Percentiles rank a stretch among this genome's conserved stretches.
These are phyloP conservation scores for Meda fulgida DNA, from an alignment of 2,797 vertebrate species.

Conservation along the genomic window DNA sequence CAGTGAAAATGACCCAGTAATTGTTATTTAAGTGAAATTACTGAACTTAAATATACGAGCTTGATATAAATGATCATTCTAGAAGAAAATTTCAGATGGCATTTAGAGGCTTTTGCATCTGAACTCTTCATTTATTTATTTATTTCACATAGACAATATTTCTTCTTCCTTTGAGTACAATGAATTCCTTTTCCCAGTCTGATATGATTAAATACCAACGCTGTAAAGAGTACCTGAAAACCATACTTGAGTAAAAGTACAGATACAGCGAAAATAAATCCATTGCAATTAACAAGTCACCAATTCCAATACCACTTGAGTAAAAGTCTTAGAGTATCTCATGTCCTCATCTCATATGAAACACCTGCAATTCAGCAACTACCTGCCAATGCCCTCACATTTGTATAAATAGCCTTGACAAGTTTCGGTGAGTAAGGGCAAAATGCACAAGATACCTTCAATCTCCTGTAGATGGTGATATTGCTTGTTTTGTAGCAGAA, in stretches of 20 bases:
- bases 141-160: constrained; percentile 20
- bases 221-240: neutral
- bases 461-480: neutral
- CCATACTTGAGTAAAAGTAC: neutral
- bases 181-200: neutral
- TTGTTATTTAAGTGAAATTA: too few relatives aligned
- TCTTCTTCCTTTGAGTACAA: neutral
- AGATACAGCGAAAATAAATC: neutral
- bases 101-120: too few relatives aligned
- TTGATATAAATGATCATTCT: too few relatives aligned
- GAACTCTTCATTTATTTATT: neutral
- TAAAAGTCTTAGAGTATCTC: neutral
- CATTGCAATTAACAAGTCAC: neutral
- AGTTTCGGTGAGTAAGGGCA: neutral
- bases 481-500: neutral
- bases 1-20: too few relatives aligned
- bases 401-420: neutral
- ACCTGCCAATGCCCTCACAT: neutral
- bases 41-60: too few relatives aligned
- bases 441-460: neutral
- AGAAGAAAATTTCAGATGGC: too few relatives aligned
- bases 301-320: neutral
- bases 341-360: neutral
- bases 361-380: neutral
- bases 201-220: neutral